phyloP scores from a whole-genome alignment of 1,140 invertebrate species.

The Drosophila baimaii region DNA sequence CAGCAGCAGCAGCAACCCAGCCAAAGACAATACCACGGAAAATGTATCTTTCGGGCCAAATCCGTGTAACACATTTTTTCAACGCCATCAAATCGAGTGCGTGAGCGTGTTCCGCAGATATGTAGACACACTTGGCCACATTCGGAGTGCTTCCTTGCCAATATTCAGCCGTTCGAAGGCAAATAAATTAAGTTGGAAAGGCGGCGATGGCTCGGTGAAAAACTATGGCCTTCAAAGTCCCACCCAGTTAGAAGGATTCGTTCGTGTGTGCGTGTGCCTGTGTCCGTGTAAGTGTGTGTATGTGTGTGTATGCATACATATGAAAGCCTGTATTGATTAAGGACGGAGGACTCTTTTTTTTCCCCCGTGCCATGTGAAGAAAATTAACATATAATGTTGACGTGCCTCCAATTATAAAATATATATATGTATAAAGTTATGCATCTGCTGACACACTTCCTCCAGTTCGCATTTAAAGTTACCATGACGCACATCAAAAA shows the following conservation, averaged over 20 bases:
- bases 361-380: slow-evolving; percentile 18
- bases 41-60: slow-evolving; percentile 53
- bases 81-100: slow-evolving; percentile 25
- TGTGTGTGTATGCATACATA: slow-evolving; percentile 51
- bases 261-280: slow-evolving; percentile 17
- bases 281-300: slow-evolving; percentile 25
- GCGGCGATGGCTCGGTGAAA: slow-evolving; percentile 48
- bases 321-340: slow-evolving; percentile 42
- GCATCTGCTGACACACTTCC: slow-evolving; percentile 30
- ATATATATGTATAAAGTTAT: no score
- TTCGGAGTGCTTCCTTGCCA: slow-evolving; percentile 10
- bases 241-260: slow-evolving; percentile 53
- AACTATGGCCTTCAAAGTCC: slow-evolving; percentile 59
- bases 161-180: slow-evolving; percentile 9
- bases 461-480: slow-evolving; percentile 7
- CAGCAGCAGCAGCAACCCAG: slow-evolving; percentile 20
- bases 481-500: slow-evolving; percentile 10
- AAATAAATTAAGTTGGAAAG: slow-evolving; percentile 28
- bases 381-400: slow-evolving; percentile 43
- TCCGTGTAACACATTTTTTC: slow-evolving; percentile 57
- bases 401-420: slow-evolving; percentile 45
- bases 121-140: slow-evolving; percentile 27
- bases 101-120: slow-evolving; percentile 9
- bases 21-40: slow-evolving; percentile 48
- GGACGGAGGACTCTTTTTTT: slow-evolving; percentile 33